Base-by-base conservation (phyloP, 53 echinoderm and acorn worm genomes). In the Holothuria leucospilota region DNA sequence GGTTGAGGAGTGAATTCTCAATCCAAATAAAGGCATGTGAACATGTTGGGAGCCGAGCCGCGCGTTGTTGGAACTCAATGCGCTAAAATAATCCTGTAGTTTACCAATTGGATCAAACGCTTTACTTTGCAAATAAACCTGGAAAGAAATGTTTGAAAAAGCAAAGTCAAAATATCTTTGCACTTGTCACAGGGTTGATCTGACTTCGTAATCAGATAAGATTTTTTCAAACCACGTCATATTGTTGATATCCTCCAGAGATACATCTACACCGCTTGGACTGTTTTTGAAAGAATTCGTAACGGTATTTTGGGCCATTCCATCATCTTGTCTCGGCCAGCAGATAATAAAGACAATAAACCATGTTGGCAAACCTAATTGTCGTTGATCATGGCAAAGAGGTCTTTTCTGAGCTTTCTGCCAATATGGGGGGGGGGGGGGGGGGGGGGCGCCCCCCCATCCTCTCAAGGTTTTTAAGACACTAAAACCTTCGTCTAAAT, bases 331-430 rank as follows among this genome's bases (percentile, higher is more conserved):
- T 91, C 51, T 91, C 92, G 49, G 88, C n/a, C 92, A 60, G 88
- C 68, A 25, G 92, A n/a, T n/a, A n/a, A 91, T 13, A 91, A 56
- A 16, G 85, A 69, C 26, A n/a, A 88, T 69, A 59, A 91, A 91
- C 85, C 88, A 91, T 68, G 92, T 91, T 79, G 88, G 92, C 27
- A 91, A 20, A 39, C 88, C 85, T 20, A 91, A 40, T 40, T 91
- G 92, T 23, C 92, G 61, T 16, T n/a, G n/a, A 91, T 71, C 88
- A 88, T 88, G 20, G 92, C 92, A 88, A 91, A 91, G 8, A 84
- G 29, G 15, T 91, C 85, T n/a, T 41, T 89, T 89, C 34, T 89
- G 70, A 25, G 73, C 25, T 27, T 85, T 89, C 85, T 89, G 74
- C 63, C 71, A 68, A 61, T 89, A 89, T 49, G 84, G 89, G 11